Evolutionary conservation across 1,140 invertebrate species (phyloP), one percentile per base, ranked within the genome.

Genomic region (Cephus cinctus): DNA sequence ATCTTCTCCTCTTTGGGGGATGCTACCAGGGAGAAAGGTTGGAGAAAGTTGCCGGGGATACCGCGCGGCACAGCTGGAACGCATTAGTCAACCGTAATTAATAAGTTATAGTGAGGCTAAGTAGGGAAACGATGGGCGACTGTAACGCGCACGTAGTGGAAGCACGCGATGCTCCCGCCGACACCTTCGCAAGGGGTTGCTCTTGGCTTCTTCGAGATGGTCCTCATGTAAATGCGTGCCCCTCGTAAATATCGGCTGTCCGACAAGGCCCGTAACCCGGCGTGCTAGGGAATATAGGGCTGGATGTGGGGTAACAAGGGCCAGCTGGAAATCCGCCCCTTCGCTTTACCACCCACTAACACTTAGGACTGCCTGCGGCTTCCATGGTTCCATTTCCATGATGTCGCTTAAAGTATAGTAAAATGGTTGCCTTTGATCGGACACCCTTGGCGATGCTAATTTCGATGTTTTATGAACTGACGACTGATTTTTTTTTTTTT

Each of bases 1-100:
- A n/a, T n/a, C n/a, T n/a, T n/a, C n/a, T n/a, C n/a, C n/a, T n/a
- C n/a, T n/a, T n/a, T n/a, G n/a, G 18, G 18, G 38, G 38, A 40
- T n/a, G 38, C 19, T n/a, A n/a, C n/a, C n/a, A n/a, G n/a, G n/a
- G n/a, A n/a, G 12, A 25, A 32, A 38, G 20, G 30, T 30, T 31
- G 30, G 31, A 52, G 56, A 54, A 58, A 50, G 45, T 51, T 43
- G 51, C 47, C 55, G 56, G 56, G 46, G 51, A 53, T 47, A 21
- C 49, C 45, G 53, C 52, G 42, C 42, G 52, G 50, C 64, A 67
- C 66, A 67, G 69, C 69, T 69, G 66, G 61, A 65, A 56, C 55
- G 51, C 57, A 65, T 71, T 69, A 69, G 61, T 71, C 63, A 64
- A 60, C 50, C 55, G 51, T 69, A 71, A 71, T 71, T 71, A 71